Percentiles rank a stretch among this genome's conserved stretches.
These are phyloP conservation scores for Leucophenga montana DNA, from an alignment of 2,888 invertebrate species.

Conservation along the genomic window DNA sequence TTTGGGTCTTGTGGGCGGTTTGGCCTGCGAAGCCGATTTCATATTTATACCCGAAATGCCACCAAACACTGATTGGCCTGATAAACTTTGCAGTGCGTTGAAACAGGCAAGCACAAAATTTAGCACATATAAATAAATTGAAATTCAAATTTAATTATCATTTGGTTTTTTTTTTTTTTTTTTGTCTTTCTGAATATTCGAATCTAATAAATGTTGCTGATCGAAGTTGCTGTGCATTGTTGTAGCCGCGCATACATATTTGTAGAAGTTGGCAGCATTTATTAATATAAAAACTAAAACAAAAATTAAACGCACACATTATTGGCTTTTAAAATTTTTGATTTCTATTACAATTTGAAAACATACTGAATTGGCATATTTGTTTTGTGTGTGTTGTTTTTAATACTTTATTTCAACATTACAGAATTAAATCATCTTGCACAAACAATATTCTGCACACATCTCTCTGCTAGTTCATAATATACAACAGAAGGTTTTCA, in stretches of 20 bases:
- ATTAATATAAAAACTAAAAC: neutral
- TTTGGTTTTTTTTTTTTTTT: too few relatives aligned
- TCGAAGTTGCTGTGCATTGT: too few relatives aligned
- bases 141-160: conserved; percentile 19
- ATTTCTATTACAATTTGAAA: neutral
- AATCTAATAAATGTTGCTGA: too few relatives aligned
- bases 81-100: conserved; percentile 84
- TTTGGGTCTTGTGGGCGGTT: conserved; percentile 87
- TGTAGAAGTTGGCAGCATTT: conserved; percentile 10
- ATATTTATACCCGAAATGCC: conserved; percentile 92
- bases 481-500: too few relatives aligned
- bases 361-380: too few relatives aligned
- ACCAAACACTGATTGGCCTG: conserved; percentile 84
- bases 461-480: too few relatives aligned
- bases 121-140: conserved; percentile 29
- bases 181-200: too few relatives aligned
- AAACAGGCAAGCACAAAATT: conserved; percentile 76
- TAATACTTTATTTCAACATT: too few relatives aligned
- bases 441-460: too few relatives aligned
- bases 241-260: too few relatives aligned
- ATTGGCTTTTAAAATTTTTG: conserved; percentile 11
- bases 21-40: conserved; percentile 89
- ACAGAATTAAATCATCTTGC: too few relatives aligned
- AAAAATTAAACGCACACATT: neutral
- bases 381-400: too few relatives aligned